phyloP scores from a whole-genome alignment of 1,140 invertebrate genomes.

The Teleopsis dalmanni region DNA sequence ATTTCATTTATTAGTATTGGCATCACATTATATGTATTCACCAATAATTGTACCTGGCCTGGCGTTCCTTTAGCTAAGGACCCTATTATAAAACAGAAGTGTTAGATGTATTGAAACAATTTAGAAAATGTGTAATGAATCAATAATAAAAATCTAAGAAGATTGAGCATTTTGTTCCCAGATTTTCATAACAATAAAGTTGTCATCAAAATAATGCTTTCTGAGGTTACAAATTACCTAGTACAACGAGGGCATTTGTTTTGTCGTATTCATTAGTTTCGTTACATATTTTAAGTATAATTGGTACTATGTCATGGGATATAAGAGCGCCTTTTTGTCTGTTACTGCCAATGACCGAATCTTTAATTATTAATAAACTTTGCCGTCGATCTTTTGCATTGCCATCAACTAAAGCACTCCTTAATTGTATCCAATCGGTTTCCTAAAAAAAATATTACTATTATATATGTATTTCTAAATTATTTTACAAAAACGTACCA shows the following conservation, averaged over 20 bases:
- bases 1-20: constrained; percentile 11
- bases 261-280: constrained; percentile 4
- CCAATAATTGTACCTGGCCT: constrained; percentile 58
- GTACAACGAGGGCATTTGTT: constrained; percentile 10
- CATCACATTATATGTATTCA: constrained; percentile 52
- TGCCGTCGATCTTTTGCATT: constrained; percentile 1
- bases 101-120: no score
- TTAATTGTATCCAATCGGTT: constrained; percentile 3
- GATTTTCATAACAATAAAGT: no score
- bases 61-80: constrained; percentile 68
- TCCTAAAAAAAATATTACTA: no score
- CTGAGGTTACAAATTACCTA: constrained; percentile 1
- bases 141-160: no score
- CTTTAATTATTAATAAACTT: constrained; percentile 7
- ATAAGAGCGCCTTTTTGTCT: constrained; percentile 13
- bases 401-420: background rate
- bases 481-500: no score
- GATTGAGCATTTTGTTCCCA: no score
- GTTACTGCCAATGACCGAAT: constrained; percentile 12
- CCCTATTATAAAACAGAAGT: constrained; percentile 35
- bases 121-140: no score
- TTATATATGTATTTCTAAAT: no score
- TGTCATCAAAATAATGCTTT: background rate
- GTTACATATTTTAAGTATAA: constrained; percentile 8
- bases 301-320: constrained; percentile 7